These are phyloP conservation scores for Pionites leucogaster DNA, from an alignment of 2,113 vertebrate species.

Conservation along the genomic window DNA sequence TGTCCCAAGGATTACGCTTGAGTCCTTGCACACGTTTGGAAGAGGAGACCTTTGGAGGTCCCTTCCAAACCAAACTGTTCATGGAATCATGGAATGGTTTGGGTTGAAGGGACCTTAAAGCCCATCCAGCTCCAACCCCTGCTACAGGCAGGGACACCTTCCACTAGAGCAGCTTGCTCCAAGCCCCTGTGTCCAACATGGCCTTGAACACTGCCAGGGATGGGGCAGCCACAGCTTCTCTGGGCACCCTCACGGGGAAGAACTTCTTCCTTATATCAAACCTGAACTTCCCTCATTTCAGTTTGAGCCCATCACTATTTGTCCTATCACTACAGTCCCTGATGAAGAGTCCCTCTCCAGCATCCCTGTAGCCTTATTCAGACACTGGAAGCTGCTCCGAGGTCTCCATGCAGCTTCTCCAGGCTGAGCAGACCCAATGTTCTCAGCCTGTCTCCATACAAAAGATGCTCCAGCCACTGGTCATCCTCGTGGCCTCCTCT, in stretches of 20 bases:
- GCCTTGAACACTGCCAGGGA: too few relatives aligned
- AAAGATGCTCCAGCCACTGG: neutral
- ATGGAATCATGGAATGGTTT: neutral
- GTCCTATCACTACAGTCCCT: too few relatives aligned
- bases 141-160: neutral
- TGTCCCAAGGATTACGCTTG: fast-evolving
- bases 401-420: neutral
- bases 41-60: neutral
- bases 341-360: too few relatives aligned
- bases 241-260: too few relatives aligned
- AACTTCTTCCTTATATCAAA: too few relatives aligned
- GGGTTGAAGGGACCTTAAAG: neutral
- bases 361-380: neutral
- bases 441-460: neutral
- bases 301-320: too few relatives aligned
- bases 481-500: neutral
- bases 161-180: too few relatives aligned
- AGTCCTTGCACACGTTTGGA: neutral
- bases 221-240: too few relatives aligned
- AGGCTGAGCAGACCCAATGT: neutral
- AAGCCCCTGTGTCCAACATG: too few relatives aligned
- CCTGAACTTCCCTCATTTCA: too few relatives aligned
- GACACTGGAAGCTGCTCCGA: neutral
- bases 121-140: neutral
- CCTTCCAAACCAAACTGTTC: neutral